Conservation (phyloP, 2,888 invertebrate species). For the Diarsia mendica region DNA sequence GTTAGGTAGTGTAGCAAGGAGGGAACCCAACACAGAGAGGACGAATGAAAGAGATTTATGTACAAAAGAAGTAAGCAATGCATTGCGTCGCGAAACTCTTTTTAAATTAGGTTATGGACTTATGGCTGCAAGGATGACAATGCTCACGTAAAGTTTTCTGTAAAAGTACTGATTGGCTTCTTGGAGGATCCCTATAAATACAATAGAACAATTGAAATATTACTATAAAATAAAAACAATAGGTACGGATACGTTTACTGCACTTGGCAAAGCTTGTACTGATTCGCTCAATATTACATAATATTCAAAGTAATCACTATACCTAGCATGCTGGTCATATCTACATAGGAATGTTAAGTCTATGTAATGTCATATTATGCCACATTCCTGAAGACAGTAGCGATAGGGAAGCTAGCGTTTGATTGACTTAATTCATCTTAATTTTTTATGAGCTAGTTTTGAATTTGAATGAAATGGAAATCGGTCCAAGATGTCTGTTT, state of each 20-base stretch:
- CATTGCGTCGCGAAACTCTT: too few relatives aligned
- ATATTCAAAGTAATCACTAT: slow-evolving; percentile 8
- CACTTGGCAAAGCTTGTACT: slow-evolving; percentile 21
- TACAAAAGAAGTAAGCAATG: not conserved
- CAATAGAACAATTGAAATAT: not conserved
- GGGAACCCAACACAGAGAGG: not conserved
- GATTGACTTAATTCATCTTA: not conserved
- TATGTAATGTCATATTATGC: slow-evolving; percentile 21
- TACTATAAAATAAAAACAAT: not conserved
- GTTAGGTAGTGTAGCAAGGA: not conserved
- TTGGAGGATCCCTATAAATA: not conserved
- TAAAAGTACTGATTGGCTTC: not conserved
- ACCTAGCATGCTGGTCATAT: slow-evolving; percentile 19
- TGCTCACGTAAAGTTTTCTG: not conserved
- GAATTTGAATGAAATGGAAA: not conserved
- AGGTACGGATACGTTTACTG: slow-evolving; percentile 1
- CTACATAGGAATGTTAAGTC: slow-evolving; percentile 21
- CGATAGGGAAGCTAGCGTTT: not conserved
- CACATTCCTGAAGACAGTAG: slow-evolving; percentile 16
- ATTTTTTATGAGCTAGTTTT: not conserved
- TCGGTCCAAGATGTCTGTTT: not conserved
- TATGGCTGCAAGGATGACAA: not conserved
- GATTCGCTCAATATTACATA: slow-evolving; percentile 1
- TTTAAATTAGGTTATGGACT: not conserved
- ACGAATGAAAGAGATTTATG: not conserved